These are phyloP conservation scores for Lithobius niger DNA, from an alignment of 1,140 invertebrate genomes.

Conservation along the genomic window DNA sequence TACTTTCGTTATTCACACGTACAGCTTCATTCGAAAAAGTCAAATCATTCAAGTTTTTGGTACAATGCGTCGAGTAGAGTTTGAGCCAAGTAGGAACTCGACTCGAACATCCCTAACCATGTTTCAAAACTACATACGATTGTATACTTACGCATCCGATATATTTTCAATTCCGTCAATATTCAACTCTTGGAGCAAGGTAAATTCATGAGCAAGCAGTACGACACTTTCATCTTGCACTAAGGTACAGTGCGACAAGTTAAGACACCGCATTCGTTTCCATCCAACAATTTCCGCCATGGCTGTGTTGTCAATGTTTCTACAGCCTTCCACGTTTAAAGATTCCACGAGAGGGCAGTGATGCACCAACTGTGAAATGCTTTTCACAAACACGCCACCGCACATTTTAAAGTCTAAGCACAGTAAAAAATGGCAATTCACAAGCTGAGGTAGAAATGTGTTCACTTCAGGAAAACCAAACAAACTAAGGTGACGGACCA, in stretches of 20 bases:
- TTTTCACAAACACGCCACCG: background rate
- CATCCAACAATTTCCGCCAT: background rate
- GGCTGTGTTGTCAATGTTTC: background rate
- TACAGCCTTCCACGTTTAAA: background rate
- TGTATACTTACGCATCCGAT: slow-evolving; percentile 12
- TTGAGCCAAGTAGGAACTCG: too few species aligned
- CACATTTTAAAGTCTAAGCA: background rate
- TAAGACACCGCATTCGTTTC: slow-evolving; percentile 10
- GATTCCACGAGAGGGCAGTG: background rate
- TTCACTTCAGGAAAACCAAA: background rate
- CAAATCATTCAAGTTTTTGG: too few species aligned
- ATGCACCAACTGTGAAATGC: background rate
- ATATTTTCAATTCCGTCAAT: slow-evolving; percentile 19
- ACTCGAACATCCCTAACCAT: too few species aligned
- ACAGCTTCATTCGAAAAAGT: too few species aligned
- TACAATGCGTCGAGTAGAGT: too few species aligned
- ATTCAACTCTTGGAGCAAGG: slow-evolving; percentile 15
- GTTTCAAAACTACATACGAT: too few species aligned
- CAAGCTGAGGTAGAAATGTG: background rate
- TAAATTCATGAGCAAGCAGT: slow-evolving; percentile 15
- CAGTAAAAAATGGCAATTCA: background rate
- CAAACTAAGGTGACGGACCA: background rate
- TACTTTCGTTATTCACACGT: too few species aligned
- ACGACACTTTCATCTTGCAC: slow-evolving; percentile 14
- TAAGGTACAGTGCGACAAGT: slow-evolving; percentile 17